phyloP scores from a whole-genome alignment of 1,140 invertebrate species.

The Drosophila nebulosa region DNA sequence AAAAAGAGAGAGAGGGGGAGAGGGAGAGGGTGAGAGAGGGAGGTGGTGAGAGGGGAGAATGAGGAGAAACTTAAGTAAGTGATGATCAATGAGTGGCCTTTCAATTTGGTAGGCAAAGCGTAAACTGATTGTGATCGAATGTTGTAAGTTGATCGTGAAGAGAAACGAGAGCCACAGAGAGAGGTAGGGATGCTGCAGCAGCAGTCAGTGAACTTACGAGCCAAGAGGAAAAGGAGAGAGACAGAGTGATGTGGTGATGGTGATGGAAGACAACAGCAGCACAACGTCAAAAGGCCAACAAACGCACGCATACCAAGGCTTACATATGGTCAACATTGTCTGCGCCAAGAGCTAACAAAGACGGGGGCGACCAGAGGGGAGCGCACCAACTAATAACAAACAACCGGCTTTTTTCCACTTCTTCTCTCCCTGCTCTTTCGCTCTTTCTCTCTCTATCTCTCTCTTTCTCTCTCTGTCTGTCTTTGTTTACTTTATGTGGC shows the following conservation, averaged over 20 bases:
- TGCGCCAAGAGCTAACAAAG: background rate
- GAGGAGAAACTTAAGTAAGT: background rate
- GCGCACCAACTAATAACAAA: constrained; percentile 66
- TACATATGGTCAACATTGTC: constrained; percentile 62
- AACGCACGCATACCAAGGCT: constrained; percentile 57
- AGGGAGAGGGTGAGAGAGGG: constrained; percentile 21
- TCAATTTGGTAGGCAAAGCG: constrained; percentile 71
- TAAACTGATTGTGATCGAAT: constrained; percentile 73
- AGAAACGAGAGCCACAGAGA: background rate
- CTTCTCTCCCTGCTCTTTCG: background rate
- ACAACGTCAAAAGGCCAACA: constrained; percentile 71
- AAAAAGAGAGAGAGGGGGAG: constrained; percentile 2
- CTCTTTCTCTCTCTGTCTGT: background rate
- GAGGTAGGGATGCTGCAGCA: constrained; percentile 11
- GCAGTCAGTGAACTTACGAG: constrained; percentile 55
- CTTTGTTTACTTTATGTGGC: constrained; percentile 62
- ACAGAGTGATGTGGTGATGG: constrained; percentile 18
- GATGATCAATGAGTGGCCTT: constrained; percentile 68
- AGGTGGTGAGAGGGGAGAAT: background rate
- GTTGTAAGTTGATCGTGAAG: constrained; percentile 26
- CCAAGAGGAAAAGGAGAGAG: constrained; percentile 41
- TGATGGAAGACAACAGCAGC: constrained; percentile 21
- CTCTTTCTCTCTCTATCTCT: constrained; percentile 20
- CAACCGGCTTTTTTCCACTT: constrained; percentile 66
- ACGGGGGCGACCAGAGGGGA: background rate